These are phyloP conservation scores for Heliornis fulica DNA, from an alignment of 2,113 vertebrate species.

Conservation along the genomic window DNA sequence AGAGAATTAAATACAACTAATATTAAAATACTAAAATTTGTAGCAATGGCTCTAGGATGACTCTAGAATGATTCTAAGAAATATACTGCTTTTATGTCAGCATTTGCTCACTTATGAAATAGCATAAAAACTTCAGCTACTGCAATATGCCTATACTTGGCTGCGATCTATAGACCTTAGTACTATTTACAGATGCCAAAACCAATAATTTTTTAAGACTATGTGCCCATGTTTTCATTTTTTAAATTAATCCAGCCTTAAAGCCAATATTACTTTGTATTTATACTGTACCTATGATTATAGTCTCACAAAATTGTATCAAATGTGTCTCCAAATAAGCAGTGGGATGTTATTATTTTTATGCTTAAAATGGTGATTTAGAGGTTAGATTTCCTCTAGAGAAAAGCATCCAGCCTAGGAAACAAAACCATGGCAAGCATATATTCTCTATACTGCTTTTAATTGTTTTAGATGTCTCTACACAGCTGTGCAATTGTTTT, in stretches of 20 bases:
- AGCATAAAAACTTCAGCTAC: background rate
- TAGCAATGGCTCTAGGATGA: background rate
- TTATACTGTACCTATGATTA: background rate
- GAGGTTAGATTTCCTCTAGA: background rate
- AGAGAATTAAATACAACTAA: background rate
- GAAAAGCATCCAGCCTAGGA: background rate
- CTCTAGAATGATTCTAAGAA: background rate
- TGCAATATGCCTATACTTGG: background rate
- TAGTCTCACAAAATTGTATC: background rate
- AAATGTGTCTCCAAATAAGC: background rate
- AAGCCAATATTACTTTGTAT: background rate
- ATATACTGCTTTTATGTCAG: background rate
- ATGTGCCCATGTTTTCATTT: background rate
- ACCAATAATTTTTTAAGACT: background rate
- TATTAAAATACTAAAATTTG: background rate
- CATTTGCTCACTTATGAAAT: background rate
- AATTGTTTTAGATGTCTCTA: constrained; percentile 42
- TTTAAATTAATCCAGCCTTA: background rate
- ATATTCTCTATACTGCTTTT: background rate
- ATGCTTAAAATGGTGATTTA: background rate
- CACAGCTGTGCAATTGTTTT: background rate
- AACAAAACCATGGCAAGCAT: background rate
- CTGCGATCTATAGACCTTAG: background rate
- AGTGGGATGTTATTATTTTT: background rate
- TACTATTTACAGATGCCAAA: background rate